phyloP scores from a whole-genome alignment of 2,888 invertebrate genomes.

The Itoplectis maculator region DNA sequence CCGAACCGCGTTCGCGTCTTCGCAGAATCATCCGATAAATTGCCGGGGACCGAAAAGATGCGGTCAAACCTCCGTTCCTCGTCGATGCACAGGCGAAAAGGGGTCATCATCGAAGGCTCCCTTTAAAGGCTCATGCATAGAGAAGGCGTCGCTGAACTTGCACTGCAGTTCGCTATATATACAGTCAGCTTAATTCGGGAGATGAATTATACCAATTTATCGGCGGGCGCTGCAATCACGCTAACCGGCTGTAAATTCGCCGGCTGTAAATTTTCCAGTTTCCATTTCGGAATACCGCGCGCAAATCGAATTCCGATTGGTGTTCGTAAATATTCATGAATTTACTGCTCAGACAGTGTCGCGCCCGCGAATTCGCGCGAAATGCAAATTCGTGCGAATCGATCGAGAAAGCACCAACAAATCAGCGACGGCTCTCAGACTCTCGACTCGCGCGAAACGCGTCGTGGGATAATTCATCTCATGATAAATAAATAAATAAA shows the following conservation, averaged over 20 bases:
- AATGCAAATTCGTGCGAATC: neutral
- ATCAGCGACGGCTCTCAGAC: neutral
- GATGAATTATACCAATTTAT: slow-evolving; percentile 8
- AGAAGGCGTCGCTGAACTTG: neutral
- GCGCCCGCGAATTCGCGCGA: neutral
- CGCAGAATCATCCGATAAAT: neutral
- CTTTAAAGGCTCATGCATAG: slow-evolving; percentile 12
- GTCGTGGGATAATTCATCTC: slow-evolving; percentile 17
- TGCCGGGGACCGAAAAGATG: slow-evolving; percentile 2
- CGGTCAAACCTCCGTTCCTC: slow-evolving; percentile 11
- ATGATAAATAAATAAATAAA: neutral
- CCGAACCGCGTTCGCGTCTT: neutral
- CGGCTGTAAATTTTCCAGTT: neutral
- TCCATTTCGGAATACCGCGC: neutral
- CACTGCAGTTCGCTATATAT: neutral
- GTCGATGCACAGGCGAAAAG: neutral
- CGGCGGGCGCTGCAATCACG: too few species aligned
- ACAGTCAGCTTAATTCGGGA: slow-evolving; percentile 7
- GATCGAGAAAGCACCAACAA: too few species aligned
- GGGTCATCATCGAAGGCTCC: neutral
- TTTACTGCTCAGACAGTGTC: neutral
- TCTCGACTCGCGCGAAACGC: neutral
- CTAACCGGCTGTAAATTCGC: neutral
- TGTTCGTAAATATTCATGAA: neutral
- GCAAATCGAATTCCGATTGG: neutral